A percentile compares a stretch with the other conserved stretches of the same genome.
Conservation (phyloP, 2,797 vertebrate genomes). For the Psittacula derbiana region DNA sequence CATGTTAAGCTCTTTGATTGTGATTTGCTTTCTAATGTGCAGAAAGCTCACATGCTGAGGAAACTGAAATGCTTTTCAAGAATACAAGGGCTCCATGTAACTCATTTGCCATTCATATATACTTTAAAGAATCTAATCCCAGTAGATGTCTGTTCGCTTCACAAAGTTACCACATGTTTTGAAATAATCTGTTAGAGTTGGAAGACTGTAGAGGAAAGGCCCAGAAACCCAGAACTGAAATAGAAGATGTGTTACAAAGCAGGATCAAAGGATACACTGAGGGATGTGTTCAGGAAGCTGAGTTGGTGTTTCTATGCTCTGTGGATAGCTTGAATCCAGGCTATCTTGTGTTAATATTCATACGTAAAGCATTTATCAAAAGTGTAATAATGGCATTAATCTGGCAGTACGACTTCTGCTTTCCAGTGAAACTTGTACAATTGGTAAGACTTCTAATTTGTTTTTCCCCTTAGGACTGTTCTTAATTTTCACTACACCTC, state of each 20-base stretch:
- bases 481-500: neutral
- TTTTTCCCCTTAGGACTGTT: neutral
- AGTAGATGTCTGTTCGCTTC: conserved; percentile 39
- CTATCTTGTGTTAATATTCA: neutral
- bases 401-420: neutral
- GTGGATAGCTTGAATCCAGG: neutral
- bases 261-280: neutral
- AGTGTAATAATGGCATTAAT: neutral
- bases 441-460: neutral
- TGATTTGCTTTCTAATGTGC: conserved; percentile 47
- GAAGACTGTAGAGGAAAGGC: neutral
- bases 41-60: conserved; percentile 1
- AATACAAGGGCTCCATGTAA: neutral
- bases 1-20: conserved; percentile 5
- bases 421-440: neutral
- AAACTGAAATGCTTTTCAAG: conserved; percentile 1
- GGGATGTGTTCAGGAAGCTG: neutral
- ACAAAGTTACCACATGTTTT: conserved; percentile 26
- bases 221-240: conserved; percentile 6
- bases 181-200: conserved; percentile 8
- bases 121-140: conserved; percentile 42
- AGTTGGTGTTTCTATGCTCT: neutral
- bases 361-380: neutral
- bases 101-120: conserved; percentile 49
- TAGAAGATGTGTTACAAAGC: neutral